Percentiles rank a stretch among this genome's conserved stretches.
phyloP scores from a whole-genome alignment of 2,113 vertebrate genomes.

The Girardinichthys multiradiatus region DNA sequence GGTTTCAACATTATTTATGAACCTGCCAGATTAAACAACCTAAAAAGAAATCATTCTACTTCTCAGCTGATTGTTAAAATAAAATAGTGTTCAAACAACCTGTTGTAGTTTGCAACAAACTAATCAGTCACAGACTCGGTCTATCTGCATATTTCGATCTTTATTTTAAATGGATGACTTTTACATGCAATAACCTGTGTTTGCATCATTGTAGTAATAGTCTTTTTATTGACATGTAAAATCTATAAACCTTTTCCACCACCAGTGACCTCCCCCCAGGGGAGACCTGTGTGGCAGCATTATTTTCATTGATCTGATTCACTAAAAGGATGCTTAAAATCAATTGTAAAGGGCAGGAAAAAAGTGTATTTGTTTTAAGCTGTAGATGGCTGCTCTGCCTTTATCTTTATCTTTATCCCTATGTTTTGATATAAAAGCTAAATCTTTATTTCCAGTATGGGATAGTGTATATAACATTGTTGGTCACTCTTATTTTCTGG shows the following conservation, averaged over 20 bases:
- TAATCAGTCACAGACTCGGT: background rate
- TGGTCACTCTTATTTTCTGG: conserved; percentile 41
- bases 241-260: conserved; percentile 3
- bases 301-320: conserved; percentile 27
- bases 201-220: background rate
- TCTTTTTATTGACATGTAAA: background rate
- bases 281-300: conserved; percentile 2
- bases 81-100: background rate
- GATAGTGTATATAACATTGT: conserved; percentile 2
- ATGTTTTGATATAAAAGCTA: background rate
- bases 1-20: background rate
- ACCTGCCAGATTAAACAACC: background rate
- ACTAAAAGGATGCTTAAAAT: conserved; percentile 1
- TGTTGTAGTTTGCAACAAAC: background rate
- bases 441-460: background rate
- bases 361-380: background rate
- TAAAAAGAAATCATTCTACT: background rate
- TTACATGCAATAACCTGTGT: background rate
- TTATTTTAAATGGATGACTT: background rate
- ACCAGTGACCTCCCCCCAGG: conserved; percentile 12
- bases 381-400: conserved; percentile 4
- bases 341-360: conserved; percentile 5
- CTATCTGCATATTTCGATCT: background rate
- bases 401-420: too few species aligned
- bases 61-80: background rate